A percentile compares a stretch with the other conserved stretches of the same genome.
Evolutionary conservation across 2,797 vertebrate species (phyloP).

Genomic region (Microhierax caerulescens): DNA sequence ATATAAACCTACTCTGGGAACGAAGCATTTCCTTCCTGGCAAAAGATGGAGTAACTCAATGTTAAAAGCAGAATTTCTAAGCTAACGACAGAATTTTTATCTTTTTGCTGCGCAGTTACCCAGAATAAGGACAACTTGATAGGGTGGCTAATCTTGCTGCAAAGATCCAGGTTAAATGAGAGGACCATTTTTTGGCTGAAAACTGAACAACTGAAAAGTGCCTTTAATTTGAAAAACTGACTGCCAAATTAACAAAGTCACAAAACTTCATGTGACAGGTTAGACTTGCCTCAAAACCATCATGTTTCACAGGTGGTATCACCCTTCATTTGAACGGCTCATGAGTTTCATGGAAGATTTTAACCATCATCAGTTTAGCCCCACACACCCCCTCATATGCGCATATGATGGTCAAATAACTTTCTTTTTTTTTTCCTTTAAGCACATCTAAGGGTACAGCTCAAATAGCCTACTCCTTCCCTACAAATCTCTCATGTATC

Average conservation of each 20-base stretch:
- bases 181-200: not conserved
- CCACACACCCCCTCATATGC: not conserved
- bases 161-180: not conserved
- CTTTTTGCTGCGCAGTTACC: not conserved
- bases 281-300: not conserved
- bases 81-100: not conserved
- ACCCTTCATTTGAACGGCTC: not conserved
- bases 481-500: not conserved
- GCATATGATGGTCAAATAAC: not conserved
- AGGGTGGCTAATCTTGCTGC: not conserved
- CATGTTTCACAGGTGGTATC: not conserved
- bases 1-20: not conserved
- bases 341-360: not conserved
- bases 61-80: not conserved
- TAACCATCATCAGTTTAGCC: not conserved
- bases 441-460: not conserved
- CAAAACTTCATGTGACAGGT: not conserved
- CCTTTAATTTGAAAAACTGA: not conserved
- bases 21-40: not conserved
- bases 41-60: not conserved
- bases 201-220: not conserved
- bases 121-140: not conserved
- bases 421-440: not conserved
- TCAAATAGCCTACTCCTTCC: not conserved
- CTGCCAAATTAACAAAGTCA: not conserved